A percentile compares a stretch with the other conserved stretches of the same genome.
phyloP scores from a whole-genome alignment of 1,140 invertebrate species.

The Papilio helenus region DNA sequence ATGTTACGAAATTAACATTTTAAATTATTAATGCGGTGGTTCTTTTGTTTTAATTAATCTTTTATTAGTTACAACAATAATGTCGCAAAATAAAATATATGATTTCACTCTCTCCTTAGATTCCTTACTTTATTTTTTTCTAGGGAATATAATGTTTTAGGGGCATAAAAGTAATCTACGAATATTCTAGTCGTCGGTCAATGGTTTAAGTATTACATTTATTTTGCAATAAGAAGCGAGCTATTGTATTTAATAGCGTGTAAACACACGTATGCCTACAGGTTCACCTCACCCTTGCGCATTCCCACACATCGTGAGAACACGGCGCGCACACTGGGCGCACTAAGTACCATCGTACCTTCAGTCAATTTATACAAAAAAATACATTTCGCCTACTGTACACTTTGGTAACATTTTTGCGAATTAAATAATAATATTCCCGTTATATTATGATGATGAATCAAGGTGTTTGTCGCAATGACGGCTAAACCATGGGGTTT shows the following conservation, averaged over 20 bases:
- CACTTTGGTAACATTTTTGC: slow-evolving; percentile 53
- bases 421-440: slow-evolving; percentile 48
- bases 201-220: background rate
- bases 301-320: slow-evolving; percentile 81
- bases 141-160: background rate
- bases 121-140: background rate
- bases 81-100: background rate
- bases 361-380: slow-evolving; percentile 45
- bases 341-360: slow-evolving; percentile 7
- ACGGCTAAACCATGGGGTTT: slow-evolving; percentile 57
- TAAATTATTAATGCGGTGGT: background rate
- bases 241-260: slow-evolving; percentile 11
- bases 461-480: slow-evolving; percentile 47
- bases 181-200: background rate
- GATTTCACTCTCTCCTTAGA: background rate
- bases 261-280: slow-evolving; percentile 1
- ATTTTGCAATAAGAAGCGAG: background rate
- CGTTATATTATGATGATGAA: slow-evolving; percentile 11
- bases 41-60: background rate
- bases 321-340: slow-evolving; percentile 48
- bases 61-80: background rate
- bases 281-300: slow-evolving; percentile 60
- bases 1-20: background rate
- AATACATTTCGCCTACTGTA: slow-evolving; percentile 69
- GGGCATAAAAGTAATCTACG: background rate